These are phyloP conservation scores for Cervus canadensis DNA, from an alignment of 2,113 vertebrate species.

Conservation along the genomic window DNA sequence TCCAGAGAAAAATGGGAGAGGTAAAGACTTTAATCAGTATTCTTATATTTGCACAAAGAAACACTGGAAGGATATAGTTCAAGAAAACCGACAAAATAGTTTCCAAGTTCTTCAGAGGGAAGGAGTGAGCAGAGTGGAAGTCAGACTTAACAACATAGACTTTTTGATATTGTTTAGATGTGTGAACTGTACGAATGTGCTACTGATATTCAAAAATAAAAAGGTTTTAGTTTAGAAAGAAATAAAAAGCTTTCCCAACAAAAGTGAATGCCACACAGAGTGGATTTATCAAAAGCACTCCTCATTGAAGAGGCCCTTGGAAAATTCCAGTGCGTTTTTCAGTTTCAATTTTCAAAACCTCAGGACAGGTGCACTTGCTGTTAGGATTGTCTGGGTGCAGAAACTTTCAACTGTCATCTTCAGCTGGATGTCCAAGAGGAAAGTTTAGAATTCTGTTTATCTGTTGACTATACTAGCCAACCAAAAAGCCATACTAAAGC, in stretches of 20 bases:
- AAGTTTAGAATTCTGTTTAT: background rate
- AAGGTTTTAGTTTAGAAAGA: background rate
- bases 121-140: background rate
- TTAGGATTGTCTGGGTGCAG: background rate
- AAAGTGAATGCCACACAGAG: background rate
- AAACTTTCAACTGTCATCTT: background rate
- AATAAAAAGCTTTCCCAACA: background rate
- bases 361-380: accelerated
- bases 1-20: background rate
- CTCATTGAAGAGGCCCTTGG: background rate
- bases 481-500: background rate
- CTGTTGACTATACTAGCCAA: background rate
- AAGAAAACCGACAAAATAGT: background rate
- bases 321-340: background rate
- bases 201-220: background rate
- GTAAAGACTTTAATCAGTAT: background rate
- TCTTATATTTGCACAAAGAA: background rate
- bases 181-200: background rate
- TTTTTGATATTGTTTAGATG: background rate
- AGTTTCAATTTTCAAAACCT: background rate
- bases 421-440: background rate
- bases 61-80: background rate
- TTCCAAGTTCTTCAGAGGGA: background rate
- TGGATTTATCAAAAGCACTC: background rate
- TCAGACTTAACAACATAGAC: background rate